Evolutionary conservation across 2,797 vertebrate species (phyloP).

Genomic region (Pelodytes ibericus): DNA sequence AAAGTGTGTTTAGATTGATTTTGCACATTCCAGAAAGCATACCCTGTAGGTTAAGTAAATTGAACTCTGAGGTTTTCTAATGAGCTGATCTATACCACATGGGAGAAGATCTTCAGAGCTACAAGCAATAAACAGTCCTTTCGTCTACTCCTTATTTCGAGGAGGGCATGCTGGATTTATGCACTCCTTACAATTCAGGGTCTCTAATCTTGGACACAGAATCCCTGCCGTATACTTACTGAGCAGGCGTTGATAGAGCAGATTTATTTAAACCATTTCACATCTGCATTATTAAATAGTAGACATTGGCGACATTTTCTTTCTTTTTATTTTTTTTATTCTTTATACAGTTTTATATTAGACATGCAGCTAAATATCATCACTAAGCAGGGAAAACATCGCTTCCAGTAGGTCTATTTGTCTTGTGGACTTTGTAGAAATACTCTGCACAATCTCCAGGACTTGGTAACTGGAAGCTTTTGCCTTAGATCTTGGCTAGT

Average conservation of each 20-base stretch:
- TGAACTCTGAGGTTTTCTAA: conserved; percentile 26
- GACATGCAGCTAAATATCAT: too few relatives aligned
- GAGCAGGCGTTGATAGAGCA: not conserved
- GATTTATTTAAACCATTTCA: conserved; percentile 7
- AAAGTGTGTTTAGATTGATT: not conserved
- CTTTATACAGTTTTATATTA: too few relatives aligned
- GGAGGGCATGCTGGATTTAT: not conserved
- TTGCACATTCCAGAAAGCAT: conserved; percentile 19
- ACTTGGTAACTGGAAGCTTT: too few relatives aligned
- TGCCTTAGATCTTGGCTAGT: too few relatives aligned
- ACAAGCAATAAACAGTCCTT: conserved; percentile 10
- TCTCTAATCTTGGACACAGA: conserved; percentile 23
- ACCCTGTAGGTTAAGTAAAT: conserved; percentile 39
- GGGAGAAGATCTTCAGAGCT: conserved; percentile 20
- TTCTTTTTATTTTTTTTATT: too few relatives aligned
- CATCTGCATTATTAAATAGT: too few relatives aligned
- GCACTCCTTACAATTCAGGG: not conserved
- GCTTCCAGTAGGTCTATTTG: too few relatives aligned
- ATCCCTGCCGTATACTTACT: not conserved
- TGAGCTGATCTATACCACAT: conserved; percentile 34
- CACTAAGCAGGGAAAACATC: too few relatives aligned
- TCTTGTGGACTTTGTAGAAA: too few relatives aligned
- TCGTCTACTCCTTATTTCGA: not conserved
- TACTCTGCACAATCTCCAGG: too few relatives aligned
- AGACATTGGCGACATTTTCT: too few relatives aligned